Evolutionary conservation across 2,888 invertebrate species (phyloP).

Genomic region (Tanypteryx hageni): DNA sequence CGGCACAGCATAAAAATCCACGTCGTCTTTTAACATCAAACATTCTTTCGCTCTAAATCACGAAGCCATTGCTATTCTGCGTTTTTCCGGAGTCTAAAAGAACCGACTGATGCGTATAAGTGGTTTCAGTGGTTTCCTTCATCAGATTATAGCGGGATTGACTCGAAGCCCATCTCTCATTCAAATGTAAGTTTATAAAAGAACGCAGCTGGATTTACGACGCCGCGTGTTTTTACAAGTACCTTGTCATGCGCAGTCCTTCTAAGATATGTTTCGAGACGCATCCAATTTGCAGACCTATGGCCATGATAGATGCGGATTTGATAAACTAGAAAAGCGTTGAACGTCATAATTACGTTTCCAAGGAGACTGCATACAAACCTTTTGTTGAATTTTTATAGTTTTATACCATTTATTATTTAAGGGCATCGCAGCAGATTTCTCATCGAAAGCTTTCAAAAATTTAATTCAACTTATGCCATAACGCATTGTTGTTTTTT

Average conservation of each 20-base stretch:
- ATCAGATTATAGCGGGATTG: neutral
- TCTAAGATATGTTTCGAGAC: neutral
- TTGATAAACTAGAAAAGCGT: too few relatives aligned
- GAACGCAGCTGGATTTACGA: neutral
- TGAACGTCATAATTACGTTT: too few relatives aligned
- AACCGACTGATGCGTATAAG: neutral
- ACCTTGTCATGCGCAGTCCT: neutral
- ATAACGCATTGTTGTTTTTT: too few relatives aligned
- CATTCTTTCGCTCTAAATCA: neutral
- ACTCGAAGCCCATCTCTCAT: neutral
- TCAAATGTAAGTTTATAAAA: neutral
- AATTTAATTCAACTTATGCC: too few relatives aligned
- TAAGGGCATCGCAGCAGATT: too few relatives aligned
- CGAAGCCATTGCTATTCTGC: neutral
- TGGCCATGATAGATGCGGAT: neutral
- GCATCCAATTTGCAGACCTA: neutral
- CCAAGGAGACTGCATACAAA: too few relatives aligned
- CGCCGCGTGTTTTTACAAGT: neutral
- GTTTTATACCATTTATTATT: too few relatives aligned
- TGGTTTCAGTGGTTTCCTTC: neutral
- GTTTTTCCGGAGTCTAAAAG: neutral
- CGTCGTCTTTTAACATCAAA: neutral
- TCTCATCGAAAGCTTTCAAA: too few relatives aligned
- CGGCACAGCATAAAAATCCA: neutral
- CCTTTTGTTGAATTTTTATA: too few relatives aligned